A percentile compares a stretch with the other conserved stretches of the same genome.
phyloP scores from a whole-genome alignment of 1,140 invertebrate species.

The Lepidurus apus region DNA sequence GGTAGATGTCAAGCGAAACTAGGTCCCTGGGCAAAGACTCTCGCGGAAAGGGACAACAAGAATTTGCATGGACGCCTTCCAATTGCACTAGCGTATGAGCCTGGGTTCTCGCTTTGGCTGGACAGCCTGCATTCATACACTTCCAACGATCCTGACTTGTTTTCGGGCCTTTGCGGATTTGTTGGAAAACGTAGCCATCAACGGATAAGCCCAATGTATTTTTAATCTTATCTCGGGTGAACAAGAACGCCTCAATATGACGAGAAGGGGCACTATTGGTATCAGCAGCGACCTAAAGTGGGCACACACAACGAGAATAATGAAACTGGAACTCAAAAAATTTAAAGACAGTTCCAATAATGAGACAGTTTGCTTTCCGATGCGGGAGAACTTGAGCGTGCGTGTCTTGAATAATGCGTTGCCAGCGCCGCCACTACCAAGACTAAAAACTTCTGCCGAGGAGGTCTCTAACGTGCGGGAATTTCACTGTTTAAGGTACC shows the following conservation, averaged over 20 bases:
- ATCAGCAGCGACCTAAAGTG: background rate
- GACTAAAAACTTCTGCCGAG: background rate
- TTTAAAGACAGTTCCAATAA: no score
- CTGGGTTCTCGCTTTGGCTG: background rate
- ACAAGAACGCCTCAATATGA: background rate
- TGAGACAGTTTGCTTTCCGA: background rate
- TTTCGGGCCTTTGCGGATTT: background rate
- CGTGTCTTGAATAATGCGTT: conserved; percentile 1
- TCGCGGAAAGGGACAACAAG: background rate
- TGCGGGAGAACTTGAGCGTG: conserved; percentile 16
- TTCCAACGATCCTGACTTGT: background rate
- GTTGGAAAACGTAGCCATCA: background rate
- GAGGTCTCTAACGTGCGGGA: background rate
- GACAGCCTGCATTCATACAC: background rate
- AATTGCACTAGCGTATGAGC: background rate
- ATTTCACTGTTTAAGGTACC: background rate
- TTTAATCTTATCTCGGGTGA: background rate
- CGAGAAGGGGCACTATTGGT: background rate
- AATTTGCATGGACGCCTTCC: background rate
- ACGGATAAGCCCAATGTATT: background rate
- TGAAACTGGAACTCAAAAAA: no score
- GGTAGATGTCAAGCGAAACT: background rate
- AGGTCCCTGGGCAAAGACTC: background rate
- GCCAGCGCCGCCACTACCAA: conserved; percentile 3
- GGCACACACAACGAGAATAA: background rate